Percentiles rank a stretch among this genome's conserved stretches.
Evolutionary conservation across 2,113 vertebrate species (phyloP).

Genomic region (Zosterops japonicus): DNA sequence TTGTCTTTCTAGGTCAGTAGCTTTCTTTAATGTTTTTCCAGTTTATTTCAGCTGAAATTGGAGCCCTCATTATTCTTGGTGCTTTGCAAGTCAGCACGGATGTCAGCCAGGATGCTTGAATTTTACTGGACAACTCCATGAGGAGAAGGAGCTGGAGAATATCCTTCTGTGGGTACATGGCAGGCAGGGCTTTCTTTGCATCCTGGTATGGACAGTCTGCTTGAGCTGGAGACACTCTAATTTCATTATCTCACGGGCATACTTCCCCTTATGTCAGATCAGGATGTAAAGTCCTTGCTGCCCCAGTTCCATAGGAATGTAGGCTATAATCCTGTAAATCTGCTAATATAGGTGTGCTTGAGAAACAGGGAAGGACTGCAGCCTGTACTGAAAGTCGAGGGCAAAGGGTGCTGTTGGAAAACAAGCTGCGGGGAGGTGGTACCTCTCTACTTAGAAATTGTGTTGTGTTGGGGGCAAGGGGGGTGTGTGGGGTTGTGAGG

Average conservation of each 20-base stretch:
- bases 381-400: background rate
- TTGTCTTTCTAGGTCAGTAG: background rate
- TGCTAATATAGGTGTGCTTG: background rate
- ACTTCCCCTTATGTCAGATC: background rate
- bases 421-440: background rate
- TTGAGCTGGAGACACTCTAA: background rate
- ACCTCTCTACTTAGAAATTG: background rate
- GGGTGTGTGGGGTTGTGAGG: background rate
- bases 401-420: background rate
- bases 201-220: background rate
- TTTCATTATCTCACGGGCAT: background rate
- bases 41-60: background rate
- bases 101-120: background rate
- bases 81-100: background rate
- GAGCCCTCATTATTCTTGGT: background rate
- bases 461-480: fast-evolving
- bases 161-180: background rate
- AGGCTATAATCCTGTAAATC: slow-evolving; percentile 26
- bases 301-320: slow-evolving; percentile 1
- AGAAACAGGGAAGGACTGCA: background rate
- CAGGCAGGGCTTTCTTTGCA: background rate
- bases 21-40: background rate
- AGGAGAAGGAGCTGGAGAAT: background rate
- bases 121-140: background rate
- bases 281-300: slow-evolving; percentile 31